Base-by-base conservation (phyloP, 2,797 vertebrate genomes). In the Cyprinella venusta region DNA sequence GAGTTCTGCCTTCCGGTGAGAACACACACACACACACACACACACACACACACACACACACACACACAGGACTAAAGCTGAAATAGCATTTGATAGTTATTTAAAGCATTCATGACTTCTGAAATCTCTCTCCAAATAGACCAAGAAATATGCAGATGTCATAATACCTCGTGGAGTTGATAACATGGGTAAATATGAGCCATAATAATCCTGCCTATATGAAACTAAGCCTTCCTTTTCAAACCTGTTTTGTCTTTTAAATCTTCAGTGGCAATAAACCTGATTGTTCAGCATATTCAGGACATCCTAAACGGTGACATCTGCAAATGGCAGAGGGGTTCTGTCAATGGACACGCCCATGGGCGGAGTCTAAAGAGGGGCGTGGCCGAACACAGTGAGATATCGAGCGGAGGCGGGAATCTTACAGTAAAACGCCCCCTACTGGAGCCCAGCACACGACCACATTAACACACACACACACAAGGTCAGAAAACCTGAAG, bases 201-300 rank as follows among this genome's bases (percentile, higher is more conserved):
- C 59, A 42, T 36, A 21, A 70, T 38, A 16, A 38, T 13, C 0
- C 6, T 12, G 36, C 16, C 1, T 19, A 40, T 26, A 19, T 8
- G 18, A 65, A 52, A 61, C 15, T 4, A 48, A 18, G 10, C 6
- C 2, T 54, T 67, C 9, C 3, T 30, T 75, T 38, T 64, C 16
- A 19, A 74, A 74, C 12, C 33, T 16, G 6, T 16, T 8, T 30
- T 84, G 19, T 88, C 7, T 67, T 24, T 33, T 16, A 24, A 48
- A 63, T 38, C 54, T 12, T 48, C 91, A 99, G 98, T 99, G 77
- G 98, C 98, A 71, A 99, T 99, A 89, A 99, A 98, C 94, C 95
- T 99, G 81, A 99, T 99, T 0, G 98, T 99, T 76, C 98, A 99
- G 92, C 98, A 99, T 92, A 99, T 99, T 76, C 98, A 99, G 80